Conservation (phyloP, 37 sponge, comb jelly and placozoan species). For the Halisarca cf. caerulea region DNA sequence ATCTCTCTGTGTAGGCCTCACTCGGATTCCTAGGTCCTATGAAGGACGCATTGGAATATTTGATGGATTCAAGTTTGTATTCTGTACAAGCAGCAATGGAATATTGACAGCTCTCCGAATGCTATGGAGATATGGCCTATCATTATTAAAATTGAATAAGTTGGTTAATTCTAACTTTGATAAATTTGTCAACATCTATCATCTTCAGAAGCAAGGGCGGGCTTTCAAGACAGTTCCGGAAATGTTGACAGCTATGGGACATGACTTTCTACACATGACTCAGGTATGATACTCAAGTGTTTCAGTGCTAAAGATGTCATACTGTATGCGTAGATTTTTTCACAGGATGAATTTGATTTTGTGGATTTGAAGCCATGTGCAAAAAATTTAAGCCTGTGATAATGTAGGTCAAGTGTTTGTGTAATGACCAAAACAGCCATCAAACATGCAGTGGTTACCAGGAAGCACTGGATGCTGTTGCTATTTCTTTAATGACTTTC, state of each 20-base stretch:
- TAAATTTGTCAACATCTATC: conserved; percentile 71
- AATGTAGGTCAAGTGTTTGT: no score
- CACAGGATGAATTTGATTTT: no score
- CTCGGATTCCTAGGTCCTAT: conserved; percentile 15
- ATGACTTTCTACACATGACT: conserved; percentile 39
- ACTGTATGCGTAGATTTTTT: no score
- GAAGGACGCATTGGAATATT: conserved; percentile 54
- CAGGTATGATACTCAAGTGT: no score
- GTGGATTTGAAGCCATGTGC: no score
- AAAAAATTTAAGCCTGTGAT: no score
- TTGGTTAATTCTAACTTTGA: conserved; percentile 41
- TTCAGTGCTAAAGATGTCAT: no score
- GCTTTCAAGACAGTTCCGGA: conserved; percentile 71
- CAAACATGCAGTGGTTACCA: no score
- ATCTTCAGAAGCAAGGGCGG: conserved; percentile 53
- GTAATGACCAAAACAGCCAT: no score
- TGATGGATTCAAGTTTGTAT: conserved; percentile 58
- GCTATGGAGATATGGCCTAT: conserved; percentile 71
- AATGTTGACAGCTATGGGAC: conserved; percentile 82
- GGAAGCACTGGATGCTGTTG: no score
- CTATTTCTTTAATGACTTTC: no score
- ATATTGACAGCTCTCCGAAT: conserved; percentile 42
- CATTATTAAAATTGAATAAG: conserved; percentile 41
- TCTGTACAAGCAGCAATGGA: conserved; percentile 27
- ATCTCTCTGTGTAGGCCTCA: not conserved